phyloP scores from a whole-genome alignment of 35 echinoderm and acorn worm genomes.

The Patiria miniata region DNA sequence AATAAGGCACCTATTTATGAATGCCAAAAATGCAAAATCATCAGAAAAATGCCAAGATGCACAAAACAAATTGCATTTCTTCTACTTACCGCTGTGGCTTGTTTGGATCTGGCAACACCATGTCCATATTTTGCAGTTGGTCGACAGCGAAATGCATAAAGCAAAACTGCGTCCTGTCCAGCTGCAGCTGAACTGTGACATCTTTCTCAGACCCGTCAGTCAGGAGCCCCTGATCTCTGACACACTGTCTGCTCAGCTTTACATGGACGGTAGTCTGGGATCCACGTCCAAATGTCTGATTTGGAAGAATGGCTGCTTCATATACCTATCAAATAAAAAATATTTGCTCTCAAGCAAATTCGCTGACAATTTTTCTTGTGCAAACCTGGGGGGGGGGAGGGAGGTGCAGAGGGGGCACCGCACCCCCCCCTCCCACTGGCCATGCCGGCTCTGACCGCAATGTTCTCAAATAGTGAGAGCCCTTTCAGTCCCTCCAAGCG shows the following conservation, averaged over 20 bases:
- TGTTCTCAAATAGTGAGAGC: no score
- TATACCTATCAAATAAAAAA: not conserved
- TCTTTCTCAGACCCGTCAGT: not conserved
- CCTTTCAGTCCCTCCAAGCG: no score
- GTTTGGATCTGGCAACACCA: not conserved
- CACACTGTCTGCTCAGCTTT: not conserved
- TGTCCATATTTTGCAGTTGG: not conserved
- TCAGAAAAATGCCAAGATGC: no score
- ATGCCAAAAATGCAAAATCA: no score
- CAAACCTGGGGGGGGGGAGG: no score
- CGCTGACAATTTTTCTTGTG: no score
- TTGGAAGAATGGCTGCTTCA: not conserved
- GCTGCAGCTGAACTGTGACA: not conserved
- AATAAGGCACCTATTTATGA: no score
- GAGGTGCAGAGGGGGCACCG: no score
- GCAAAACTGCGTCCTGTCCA: not conserved
- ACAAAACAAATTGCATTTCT: no score
- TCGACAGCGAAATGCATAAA: not conserved
- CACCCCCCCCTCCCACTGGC: no score
- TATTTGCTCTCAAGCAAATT: no score
- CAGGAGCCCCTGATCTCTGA: not conserved
- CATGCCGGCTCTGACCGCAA: no score
- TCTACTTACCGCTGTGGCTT: not conserved
- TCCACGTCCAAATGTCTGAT: not conserved
- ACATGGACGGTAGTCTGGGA: not conserved